These are phyloP conservation scores for Perognathus longimembris DNA, from an alignment of 2,113 vertebrate species.

Conservation along the genomic window DNA sequence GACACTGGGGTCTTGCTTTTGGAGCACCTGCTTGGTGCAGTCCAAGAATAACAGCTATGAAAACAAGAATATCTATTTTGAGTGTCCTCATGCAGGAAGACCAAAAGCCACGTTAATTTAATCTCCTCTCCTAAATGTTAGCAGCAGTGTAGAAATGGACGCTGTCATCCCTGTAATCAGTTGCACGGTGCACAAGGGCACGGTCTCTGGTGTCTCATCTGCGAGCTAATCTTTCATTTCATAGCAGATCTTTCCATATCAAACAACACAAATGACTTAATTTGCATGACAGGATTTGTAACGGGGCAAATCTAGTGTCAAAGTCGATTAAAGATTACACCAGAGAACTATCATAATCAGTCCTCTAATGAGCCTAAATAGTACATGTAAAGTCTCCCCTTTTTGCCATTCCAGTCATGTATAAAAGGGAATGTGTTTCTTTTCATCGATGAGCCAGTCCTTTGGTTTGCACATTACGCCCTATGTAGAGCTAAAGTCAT, in stretches of 20 bases:
- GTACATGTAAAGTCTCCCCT: slow-evolving; percentile 94
- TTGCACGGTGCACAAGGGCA: slow-evolving; percentile 92
- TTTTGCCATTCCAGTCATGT: slow-evolving; percentile 95
- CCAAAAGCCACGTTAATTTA: slow-evolving; percentile 90
- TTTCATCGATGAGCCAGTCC: slow-evolving; percentile 93
- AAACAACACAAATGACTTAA: slow-evolving; percentile 99
- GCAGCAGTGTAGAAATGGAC: slow-evolving; percentile 89
- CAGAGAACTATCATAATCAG: slow-evolving; percentile 99
- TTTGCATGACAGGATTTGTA: slow-evolving; percentile 99
- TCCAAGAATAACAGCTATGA: slow-evolving; percentile 70
- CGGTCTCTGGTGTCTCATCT: slow-evolving; percentile 95
- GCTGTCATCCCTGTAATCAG: slow-evolving; percentile 97
- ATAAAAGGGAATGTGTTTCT: slow-evolving; percentile 93
- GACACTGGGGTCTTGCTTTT: background rate
- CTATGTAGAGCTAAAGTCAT: slow-evolving; percentile 93
- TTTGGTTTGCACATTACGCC: slow-evolving; percentile 93
- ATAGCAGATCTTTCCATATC: slow-evolving; percentile 99
- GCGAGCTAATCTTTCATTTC: slow-evolving; percentile 99
- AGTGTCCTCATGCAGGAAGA: slow-evolving; percentile 77
- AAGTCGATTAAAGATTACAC: slow-evolving; percentile 99
- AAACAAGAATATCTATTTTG: slow-evolving; percentile 75
- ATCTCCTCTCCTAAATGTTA: slow-evolving; percentile 89
- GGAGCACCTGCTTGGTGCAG: slow-evolving; percentile 30
- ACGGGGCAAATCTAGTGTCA: slow-evolving; percentile 99
- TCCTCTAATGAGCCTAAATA: slow-evolving; percentile 98